Conservation (phyloP, 1,140 invertebrate species). For the Rhyzopertha dominica region DNA sequence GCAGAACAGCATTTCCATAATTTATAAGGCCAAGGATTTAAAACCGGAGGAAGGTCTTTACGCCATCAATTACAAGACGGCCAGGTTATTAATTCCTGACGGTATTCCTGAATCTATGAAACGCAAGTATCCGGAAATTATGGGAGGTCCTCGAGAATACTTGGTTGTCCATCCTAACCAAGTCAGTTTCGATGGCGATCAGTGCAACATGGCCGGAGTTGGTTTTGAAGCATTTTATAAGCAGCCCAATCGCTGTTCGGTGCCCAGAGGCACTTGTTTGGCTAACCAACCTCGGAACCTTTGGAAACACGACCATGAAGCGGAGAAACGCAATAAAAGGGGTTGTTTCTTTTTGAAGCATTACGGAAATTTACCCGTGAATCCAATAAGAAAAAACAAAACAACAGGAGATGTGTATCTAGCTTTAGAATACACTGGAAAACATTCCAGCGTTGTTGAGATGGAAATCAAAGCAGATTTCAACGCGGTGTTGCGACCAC, state of each 20-base stretch:
- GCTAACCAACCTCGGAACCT: conserved; percentile 48
- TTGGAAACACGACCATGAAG: conserved; percentile 46
- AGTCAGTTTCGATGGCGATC: conserved; percentile 44
- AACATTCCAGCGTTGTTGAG: conserved; percentile 42
- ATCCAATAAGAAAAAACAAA: conserved; percentile 39
- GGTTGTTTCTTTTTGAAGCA: conserved; percentile 51
- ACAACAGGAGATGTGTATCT: conserved; percentile 40
- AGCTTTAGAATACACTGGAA: conserved; percentile 41
- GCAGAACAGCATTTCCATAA: conserved; percentile 2
- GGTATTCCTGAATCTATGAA: conserved; percentile 23
- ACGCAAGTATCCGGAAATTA: conserved; percentile 32
- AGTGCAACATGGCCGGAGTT: conserved; percentile 50
- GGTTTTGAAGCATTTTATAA: conserved; percentile 49
- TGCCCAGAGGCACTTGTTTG: conserved; percentile 46
- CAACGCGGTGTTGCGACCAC: conserved; percentile 43
- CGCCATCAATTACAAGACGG: conserved; percentile 20
- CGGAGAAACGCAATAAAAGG: conserved; percentile 37
- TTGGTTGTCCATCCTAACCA: conserved; percentile 43
- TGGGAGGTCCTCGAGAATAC: conserved; percentile 45
- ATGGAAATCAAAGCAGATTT: conserved; percentile 47
- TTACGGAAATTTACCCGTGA: conserved; percentile 43
- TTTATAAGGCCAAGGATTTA: background rate
- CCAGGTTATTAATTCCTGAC: conserved; percentile 41
- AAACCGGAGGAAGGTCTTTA: no score
- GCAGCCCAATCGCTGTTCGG: conserved; percentile 46